Percentiles rank a stretch among this genome's conserved stretches.
phyloP scores from a whole-genome alignment of 2,888 invertebrate species.

The Aphidoletes aphidimyza region DNA sequence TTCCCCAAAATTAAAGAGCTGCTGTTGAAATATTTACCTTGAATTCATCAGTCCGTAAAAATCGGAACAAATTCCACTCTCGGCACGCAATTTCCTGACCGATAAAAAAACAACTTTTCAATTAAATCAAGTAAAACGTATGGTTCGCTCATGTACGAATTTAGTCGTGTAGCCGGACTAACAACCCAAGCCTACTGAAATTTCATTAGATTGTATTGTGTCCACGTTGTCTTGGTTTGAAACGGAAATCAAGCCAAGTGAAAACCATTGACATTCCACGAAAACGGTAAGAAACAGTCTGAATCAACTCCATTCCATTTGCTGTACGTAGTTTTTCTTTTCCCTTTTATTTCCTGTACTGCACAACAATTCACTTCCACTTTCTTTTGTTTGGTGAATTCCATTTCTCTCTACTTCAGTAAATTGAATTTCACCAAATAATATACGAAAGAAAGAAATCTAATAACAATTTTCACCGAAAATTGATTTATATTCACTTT shows the following conservation, averaged over 20 bases:
- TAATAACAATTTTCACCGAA: not conserved
- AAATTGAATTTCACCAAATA: constrained; percentile 11
- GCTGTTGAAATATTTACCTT: not conserved
- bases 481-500: not conserved
- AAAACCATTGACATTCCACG: not conserved
- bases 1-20: not conserved
- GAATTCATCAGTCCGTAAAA: not conserved
- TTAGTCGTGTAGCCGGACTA: not conserved
- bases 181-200: not conserved
- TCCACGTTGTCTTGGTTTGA: not conserved
- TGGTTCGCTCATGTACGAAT: too few relatives aligned
- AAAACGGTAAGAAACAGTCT: not conserved
- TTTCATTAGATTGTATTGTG: not conserved
- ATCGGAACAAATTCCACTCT: not conserved
- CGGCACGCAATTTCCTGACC: not conserved
- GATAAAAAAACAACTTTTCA: constrained; percentile 17
- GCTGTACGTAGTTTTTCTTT: not conserved
- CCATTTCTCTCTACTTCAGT: not conserved
- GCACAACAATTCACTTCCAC: not conserved
- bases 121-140: constrained; percentile 15
- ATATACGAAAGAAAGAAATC: constrained; percentile 27
- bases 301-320: not conserved
- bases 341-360: not conserved
- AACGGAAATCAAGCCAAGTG: not conserved
- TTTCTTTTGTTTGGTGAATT: not conserved